Base-by-base conservation (phyloP, 2,113 vertebrate species). In the Neolamprologus sp. region DNA sequence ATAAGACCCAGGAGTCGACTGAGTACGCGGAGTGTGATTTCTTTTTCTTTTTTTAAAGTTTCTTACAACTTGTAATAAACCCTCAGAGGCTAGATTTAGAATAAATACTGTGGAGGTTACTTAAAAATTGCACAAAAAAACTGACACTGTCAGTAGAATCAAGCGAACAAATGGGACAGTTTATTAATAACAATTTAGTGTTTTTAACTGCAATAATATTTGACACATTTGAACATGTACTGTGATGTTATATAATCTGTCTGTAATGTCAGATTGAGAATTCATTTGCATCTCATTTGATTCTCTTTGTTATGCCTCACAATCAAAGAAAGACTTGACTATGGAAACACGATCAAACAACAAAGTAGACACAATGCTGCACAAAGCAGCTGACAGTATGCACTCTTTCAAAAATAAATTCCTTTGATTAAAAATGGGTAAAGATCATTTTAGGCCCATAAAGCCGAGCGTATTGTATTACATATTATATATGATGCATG, bases 381-480 rank as follows among this genome's bases (percentile, higher is more conserved):
- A 40, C 42, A 17, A 9, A 37, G 31, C n/a, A 17, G 47, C 2
- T 37, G 7, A 26, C 5, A 11, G 7, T 47, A 47, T 75, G 23
- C 9, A 8, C n/a, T 5, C 9, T 23, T 13, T 54, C 40, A 21
- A 45, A 75, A 71, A 63, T 7, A n/a, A n/a, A 53, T 47, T 23
- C 7, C 26, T 55, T 10, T 11, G 0, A 82, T 71, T 68, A 14
- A 14, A 35, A 1, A 28, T 7, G 23, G 12, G 33, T 17, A 19
- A 75, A 28, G 40, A 45, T 47, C 9, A 47, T 19, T 19, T 47
- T 26, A 47, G 40, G 19, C 9, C 7, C 9, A 3, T 37, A 4
- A 65, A 65, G 33, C 0, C 0, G 19, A 65, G 60, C 1, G 3
- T 21, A 37, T 68, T 7, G 7, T 2, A 37, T 68, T 5, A 65